These are phyloP conservation scores for Griposia aprilina DNA, from an alignment of 2,888 invertebrate genomes.

Conservation along the genomic window DNA sequence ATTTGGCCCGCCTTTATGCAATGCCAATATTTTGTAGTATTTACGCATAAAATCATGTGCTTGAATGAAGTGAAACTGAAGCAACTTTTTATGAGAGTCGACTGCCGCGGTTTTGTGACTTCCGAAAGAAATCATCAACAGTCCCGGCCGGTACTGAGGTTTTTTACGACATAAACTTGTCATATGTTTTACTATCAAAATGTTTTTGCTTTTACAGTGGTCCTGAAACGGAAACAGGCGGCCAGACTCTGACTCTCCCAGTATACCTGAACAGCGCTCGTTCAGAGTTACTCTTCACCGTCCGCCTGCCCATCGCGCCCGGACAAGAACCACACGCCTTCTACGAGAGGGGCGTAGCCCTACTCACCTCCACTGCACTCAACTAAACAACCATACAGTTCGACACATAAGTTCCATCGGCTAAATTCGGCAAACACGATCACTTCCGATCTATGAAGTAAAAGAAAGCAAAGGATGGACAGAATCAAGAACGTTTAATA, in stretches of 20 bases:
- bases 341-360: constrained; percentile 99
- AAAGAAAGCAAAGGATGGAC: background rate
- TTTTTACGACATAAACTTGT: background rate
- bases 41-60: background rate
- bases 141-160: background rate
- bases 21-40: background rate
- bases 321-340: constrained; percentile 98
- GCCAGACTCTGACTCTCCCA: constrained; percentile 95
- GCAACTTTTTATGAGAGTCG: no score
- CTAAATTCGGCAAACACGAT: constrained; percentile 3
- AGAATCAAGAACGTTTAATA: background rate
- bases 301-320: constrained; percentile 97
- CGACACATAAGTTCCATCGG: background rate
- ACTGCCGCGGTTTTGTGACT: background rate
- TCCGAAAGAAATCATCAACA: no score
- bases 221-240: constrained; percentile 81
- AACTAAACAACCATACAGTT: constrained; percentile 82
- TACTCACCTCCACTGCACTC: constrained; percentile 97
- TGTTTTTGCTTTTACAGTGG: constrained; percentile 74
- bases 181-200: background rate
- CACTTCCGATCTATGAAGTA: background rate
- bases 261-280: constrained; percentile 99
- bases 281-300: constrained; percentile 98
- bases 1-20: background rate
- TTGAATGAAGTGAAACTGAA: background rate